Conservation (phyloP, 2,113 vertebrate genomes). For the Tursiops truncatus region DNA sequence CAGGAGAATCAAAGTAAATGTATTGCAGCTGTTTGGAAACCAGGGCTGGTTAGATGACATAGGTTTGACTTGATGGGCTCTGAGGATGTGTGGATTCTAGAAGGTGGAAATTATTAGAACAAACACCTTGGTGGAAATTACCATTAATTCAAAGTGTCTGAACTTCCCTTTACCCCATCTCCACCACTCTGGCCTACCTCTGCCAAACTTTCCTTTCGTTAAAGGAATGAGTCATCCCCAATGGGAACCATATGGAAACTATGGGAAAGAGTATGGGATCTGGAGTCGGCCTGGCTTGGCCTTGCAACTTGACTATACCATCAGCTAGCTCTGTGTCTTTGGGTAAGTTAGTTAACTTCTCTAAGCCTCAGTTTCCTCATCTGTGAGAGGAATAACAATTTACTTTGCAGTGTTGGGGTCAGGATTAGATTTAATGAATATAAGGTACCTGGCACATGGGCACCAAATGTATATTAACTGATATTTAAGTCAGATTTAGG, state of each 20-base stretch:
- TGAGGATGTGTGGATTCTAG: neutral
- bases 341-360: neutral
- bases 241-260: neutral
- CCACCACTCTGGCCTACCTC: neutral
- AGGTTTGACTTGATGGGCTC: neutral
- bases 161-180: constrained; percentile 41
- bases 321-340: fast-evolving
- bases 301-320: neutral
- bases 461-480: neutral
- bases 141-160: constrained; percentile 26
- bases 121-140: constrained; percentile 42
- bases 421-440: neutral
- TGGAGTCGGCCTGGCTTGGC: fast-evolving
- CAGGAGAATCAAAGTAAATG: constrained; percentile 48
- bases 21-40: constrained; percentile 59
- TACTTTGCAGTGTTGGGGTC: neutral
- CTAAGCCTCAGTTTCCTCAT: neutral
- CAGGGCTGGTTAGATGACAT: neutral
- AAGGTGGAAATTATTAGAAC: constrained; percentile 58
- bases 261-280: neutral
- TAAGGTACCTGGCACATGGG: neutral
- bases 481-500: neutral
- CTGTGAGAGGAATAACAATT: neutral
- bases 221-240: constrained; percentile 48
- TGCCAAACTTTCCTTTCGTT: constrained; percentile 50